Evolutionary conservation across 1,140 invertebrate species (phyloP).

Genomic region (Panagrolaimus sp.): DNA sequence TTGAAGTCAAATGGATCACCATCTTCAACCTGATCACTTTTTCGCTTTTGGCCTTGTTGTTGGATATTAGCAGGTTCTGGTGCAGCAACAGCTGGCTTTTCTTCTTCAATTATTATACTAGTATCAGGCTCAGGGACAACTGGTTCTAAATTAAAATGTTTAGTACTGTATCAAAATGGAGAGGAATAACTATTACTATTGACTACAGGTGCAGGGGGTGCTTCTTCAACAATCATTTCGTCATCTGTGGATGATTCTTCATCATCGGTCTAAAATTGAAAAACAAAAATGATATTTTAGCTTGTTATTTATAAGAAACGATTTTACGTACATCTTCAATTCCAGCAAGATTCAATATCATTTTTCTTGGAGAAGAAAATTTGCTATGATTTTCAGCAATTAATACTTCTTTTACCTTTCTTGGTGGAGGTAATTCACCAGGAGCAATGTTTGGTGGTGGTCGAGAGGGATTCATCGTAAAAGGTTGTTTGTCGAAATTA

Average conservation of each 20-base stretch:
- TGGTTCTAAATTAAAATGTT: no score
- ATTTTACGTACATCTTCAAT: conserved; percentile 12
- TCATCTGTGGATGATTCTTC: background rate
- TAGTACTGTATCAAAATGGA: no score
- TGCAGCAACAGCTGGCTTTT: no score
- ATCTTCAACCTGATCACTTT: no score
- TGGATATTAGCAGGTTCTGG: no score
- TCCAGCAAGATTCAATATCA: background rate
- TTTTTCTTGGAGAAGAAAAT: background rate
- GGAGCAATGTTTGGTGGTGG: background rate
- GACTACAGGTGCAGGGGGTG: background rate
- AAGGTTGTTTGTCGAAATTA: no score
- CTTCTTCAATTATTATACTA: no score
- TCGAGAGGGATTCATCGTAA: background rate
- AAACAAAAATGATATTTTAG: background rate
- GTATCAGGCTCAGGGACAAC: no score
- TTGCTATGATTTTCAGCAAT: no score
- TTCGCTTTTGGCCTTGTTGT: no score
- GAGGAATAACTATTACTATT: no score
- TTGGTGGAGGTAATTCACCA: conserved; percentile 3
- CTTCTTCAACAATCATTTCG: background rate
- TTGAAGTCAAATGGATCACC: no score
- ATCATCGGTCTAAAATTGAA: background rate
- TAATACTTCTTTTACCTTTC: background rate
- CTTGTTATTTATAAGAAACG: background rate